Conservation (phyloP, 2,797 vertebrate species). For the Heteromormyrus szaboi region DNA sequence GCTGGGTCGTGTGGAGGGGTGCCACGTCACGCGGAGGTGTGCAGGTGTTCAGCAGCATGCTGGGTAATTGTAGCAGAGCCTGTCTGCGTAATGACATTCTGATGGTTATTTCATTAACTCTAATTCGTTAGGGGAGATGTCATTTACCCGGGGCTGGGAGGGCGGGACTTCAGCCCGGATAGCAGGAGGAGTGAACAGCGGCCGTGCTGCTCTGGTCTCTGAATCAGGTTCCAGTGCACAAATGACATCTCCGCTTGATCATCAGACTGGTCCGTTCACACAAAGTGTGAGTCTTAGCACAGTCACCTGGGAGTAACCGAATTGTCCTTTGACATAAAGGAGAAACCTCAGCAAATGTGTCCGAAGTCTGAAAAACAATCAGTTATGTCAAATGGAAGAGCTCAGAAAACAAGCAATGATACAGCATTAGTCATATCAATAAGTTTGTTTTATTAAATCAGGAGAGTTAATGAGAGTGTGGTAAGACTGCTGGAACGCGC, state of each 20-base stretch:
- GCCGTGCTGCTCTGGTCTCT: neutral
- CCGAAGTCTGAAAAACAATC: neutral
- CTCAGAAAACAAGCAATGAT: neutral
- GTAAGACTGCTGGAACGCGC: neutral
- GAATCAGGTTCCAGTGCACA: neutral
- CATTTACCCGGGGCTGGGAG: conserved; percentile 59
- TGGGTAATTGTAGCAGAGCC: conserved; percentile 50
- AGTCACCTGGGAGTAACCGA: neutral
- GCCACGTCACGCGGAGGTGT: conserved; percentile 36
- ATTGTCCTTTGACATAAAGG: neutral
- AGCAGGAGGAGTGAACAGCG: neutral
- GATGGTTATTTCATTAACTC: conserved; percentile 72
- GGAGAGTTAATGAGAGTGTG: neutral
- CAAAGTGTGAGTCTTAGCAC: neutral
- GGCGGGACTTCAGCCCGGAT: conserved; percentile 49
- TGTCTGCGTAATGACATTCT: conserved; percentile 61
- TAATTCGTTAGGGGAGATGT: conserved; percentile 69
- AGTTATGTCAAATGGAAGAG: neutral
- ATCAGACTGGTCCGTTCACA: neutral
- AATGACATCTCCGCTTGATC: neutral
- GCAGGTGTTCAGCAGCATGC: conserved; percentile 54
- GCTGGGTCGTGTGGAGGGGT: conserved; percentile 28
- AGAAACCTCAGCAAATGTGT: neutral
- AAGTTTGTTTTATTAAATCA: neutral
- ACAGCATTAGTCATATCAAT: neutral